phyloP scores from a whole-genome alignment of 2,797 vertebrate species.

The Pachyuromys duprasi region DNA sequence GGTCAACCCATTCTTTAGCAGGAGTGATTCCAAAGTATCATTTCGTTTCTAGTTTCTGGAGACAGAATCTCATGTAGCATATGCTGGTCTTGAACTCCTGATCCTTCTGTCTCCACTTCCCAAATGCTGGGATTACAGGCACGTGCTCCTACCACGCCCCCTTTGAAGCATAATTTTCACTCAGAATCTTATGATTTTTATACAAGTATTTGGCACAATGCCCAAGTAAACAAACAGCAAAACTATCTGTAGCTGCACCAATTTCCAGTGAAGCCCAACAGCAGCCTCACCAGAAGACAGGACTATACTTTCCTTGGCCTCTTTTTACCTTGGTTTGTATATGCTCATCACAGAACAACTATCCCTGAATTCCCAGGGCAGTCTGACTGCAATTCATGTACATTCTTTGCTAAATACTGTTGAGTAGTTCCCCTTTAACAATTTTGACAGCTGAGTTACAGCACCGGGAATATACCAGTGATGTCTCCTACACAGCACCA shows the following conservation, averaged over 20 bases:
- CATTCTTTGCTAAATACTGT: neutral
- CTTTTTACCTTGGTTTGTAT: neutral
- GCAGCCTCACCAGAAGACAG: neutral
- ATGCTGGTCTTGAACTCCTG: neutral
- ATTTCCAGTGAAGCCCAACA: neutral
- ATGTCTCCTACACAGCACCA: neutral
- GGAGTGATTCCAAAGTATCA: neutral
- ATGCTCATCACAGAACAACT: neutral
- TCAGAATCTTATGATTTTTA: neutral
- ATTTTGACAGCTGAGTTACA: neutral
- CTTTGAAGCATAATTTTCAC: neutral
- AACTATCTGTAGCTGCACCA: rapidly evolving
- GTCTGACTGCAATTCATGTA: neutral
- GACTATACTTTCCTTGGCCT: neutral
- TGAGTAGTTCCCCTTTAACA: neutral
- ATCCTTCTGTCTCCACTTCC: neutral
- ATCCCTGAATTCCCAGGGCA: neutral
- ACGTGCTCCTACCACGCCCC: neutral
- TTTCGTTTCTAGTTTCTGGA: neutral
- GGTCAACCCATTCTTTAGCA: neutral
- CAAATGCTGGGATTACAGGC: neutral
- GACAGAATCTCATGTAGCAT: neutral
- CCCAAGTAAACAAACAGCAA: neutral
- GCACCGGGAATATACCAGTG: neutral
- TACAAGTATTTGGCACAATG: neutral